A percentile compares a stretch with the other conserved stretches of the same genome.
phyloP scores from a whole-genome alignment of 2,797 vertebrate genomes.

The Pitangus sulphuratus region DNA sequence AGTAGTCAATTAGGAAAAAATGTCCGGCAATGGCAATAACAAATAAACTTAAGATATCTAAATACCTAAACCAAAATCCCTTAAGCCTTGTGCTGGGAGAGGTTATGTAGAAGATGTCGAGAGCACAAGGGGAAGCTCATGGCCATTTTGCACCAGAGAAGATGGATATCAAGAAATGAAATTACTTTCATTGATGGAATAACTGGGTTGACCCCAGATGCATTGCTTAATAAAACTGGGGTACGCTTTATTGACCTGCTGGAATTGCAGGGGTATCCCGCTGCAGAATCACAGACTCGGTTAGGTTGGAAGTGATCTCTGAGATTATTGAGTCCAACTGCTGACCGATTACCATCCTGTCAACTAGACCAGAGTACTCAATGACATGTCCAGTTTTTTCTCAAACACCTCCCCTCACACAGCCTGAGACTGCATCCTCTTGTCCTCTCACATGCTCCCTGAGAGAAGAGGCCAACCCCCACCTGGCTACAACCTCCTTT shows the following conservation, averaged over 20 bases:
- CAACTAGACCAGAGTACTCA: not conserved
- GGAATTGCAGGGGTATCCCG: not conserved
- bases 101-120: not conserved
- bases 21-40: not conserved
- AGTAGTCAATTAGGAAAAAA: not conserved
- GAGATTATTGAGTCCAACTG: not conserved
- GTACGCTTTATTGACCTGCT: not conserved
- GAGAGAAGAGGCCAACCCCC: not conserved
- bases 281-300: not conserved
- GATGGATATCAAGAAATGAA: not conserved
- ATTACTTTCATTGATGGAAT: not conserved
- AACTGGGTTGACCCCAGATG: not conserved
- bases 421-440: not conserved
- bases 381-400: not conserved
- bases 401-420: not conserved
- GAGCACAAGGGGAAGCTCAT: not conserved
- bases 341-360: not conserved
- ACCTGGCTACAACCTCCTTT: not conserved
- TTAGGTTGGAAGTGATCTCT: not conserved
- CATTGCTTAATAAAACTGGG: not conserved
- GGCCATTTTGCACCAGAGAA: not conserved
- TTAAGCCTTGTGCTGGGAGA: not conserved
- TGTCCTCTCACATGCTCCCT: not conserved
- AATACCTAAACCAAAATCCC: not conserved
- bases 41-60: not conserved